Evolutionary conservation across 92 coral and sea anemone species (phyloP), one percentile per base, ranked within the genome.

Genomic region (Heteractis magnifica): DNA sequence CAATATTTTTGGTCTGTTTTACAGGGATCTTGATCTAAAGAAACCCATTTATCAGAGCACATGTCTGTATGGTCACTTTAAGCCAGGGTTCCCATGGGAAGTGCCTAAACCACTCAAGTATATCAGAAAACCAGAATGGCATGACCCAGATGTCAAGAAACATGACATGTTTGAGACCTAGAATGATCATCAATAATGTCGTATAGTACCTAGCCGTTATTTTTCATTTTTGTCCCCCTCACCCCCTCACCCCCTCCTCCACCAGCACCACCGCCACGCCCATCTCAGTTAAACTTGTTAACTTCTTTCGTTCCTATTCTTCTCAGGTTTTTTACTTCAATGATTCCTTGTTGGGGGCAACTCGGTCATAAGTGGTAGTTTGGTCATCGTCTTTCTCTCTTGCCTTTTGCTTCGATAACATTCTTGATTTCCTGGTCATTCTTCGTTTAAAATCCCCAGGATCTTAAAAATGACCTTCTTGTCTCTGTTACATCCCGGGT

Each of bases 61-160:
- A 10, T 92, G 93, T 71, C 81, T 88, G 85, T 92, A 92, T 83
- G 96, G 96, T 49, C 96, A 92, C 86, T 92, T 92, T 62, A 92
- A 92, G 85, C 90, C 96, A 44, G 96, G 96, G 15, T 92, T 90
- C 49, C 89, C 96, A 11, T 92, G 96, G 96, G 96, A 92, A 70
- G 89, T 79, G 10, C 96, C 96, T 14, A 92, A 92, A 59, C 85
- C 89, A 59, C 86, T 92, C 65, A 82, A 80, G 55, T 83, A 83
- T 55, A 59, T 83, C 49, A 62, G 73, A 26, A 83, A 83, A 60
- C 86, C 86, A 10, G 86, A 83, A 83, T 83, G 86, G 86, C 86
- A 83, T 59, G 86, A 83, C 51, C 80, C 86, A 11, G 68, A 83
- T 20, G 79, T 83, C 81, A 56, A 83, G 14, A 51, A 83, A 15